Percentiles rank a stretch among this genome's conserved stretches.
These are phyloP conservation scores for Masticophis lateralis DNA, from an alignment of 2,797 vertebrate genomes.

Conservation along the genomic window DNA sequence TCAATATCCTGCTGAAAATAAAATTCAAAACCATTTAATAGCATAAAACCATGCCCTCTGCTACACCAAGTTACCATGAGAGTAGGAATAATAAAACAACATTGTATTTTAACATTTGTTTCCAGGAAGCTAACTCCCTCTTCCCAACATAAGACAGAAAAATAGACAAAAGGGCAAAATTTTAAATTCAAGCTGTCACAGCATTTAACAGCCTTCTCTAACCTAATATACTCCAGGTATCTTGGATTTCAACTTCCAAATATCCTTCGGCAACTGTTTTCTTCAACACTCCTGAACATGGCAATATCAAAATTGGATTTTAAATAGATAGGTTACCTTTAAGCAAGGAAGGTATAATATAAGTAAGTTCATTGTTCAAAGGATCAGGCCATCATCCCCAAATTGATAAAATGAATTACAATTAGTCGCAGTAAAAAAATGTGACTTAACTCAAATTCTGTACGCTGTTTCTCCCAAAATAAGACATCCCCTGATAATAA, in stretches of 20 bases:
- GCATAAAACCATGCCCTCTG: neutral
- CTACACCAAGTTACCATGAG: neutral
- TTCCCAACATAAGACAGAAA: neutral
- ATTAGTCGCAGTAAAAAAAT: neutral
- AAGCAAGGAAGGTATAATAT: neutral
- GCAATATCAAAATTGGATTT: neutral
- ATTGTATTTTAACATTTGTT: neutral
- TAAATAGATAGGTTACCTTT: neutral
- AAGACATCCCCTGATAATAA: too few relatives aligned
- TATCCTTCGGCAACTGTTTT: neutral
- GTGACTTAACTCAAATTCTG: neutral
- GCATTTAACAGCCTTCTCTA: neutral
- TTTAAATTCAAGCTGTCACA: constrained; percentile 10
- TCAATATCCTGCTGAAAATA: neutral
- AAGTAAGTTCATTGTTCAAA: neutral
- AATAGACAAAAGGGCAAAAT: neutral
- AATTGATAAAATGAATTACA: neutral
- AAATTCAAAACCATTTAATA: neutral
- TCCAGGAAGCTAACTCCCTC: neutral
- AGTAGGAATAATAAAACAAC: neutral
- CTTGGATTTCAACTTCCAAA: neutral
- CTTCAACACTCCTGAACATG: neutral
- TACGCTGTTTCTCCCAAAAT: too few relatives aligned
- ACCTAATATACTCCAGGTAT: neutral
- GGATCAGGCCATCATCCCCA: neutral